Conservation (phyloP, 2,797 vertebrate genomes). For the Melanotaenia boesemani region DNA sequence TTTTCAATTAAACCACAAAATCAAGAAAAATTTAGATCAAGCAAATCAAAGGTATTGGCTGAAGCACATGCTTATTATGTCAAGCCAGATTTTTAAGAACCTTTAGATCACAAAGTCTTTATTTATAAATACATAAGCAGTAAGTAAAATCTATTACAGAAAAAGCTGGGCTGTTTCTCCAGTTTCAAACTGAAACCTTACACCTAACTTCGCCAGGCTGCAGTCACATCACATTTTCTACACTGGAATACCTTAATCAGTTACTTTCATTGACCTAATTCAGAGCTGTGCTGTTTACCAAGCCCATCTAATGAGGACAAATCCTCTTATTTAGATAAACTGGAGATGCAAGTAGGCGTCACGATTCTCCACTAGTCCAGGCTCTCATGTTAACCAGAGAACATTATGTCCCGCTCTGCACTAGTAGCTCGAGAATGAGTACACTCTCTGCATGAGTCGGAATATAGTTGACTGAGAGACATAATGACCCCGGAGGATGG, state of each 20-base stretch:
- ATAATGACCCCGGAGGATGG: constrained; percentile 38
- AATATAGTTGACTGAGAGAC: constrained; percentile 48
- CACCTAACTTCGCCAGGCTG: too few relatives aligned
- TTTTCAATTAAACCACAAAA: too few relatives aligned
- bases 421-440: constrained; percentile 47
- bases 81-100: too few relatives aligned
- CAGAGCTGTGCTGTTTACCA: background rate
- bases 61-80: too few relatives aligned
- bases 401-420: constrained; percentile 50
- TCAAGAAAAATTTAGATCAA: too few relatives aligned
- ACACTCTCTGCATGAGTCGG: constrained; percentile 59
- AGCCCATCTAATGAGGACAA: constrained; percentile 29
- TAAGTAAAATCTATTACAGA: too few relatives aligned
- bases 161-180: too few relatives aligned
- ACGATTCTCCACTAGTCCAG: constrained; percentile 25
- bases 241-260: constrained; percentile 9
- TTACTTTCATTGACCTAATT: constrained; percentile 31
- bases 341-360: constrained; percentile 11
- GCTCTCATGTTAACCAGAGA: constrained; percentile 44
- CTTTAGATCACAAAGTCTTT: too few relatives aligned
- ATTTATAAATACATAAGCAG: too few relatives aligned
- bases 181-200: too few relatives aligned
- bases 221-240: too few relatives aligned
- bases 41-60: too few relatives aligned
- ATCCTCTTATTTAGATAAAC: constrained; percentile 43